phyloP scores from a whole-genome alignment of 2,797 vertebrate genomes.

The Oreortyx pictus region DNA sequence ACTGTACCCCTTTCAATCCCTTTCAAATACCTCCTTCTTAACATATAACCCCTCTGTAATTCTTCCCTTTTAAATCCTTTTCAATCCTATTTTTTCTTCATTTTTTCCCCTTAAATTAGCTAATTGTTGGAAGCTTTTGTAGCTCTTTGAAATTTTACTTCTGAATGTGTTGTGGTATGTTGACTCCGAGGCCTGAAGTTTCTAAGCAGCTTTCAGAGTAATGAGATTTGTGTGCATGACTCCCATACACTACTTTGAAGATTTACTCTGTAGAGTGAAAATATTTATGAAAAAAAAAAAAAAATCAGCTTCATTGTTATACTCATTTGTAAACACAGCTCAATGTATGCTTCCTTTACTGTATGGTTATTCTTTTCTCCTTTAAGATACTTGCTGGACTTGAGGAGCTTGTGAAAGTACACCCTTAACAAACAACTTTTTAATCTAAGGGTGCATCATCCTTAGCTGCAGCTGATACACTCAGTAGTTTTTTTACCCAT shows the following conservation, averaged over 20 bases:
- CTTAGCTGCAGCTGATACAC: neutral
- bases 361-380: neutral
- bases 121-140: constrained; percentile 57
- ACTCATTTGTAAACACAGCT: constrained; percentile 7
- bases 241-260: constrained; percentile 50
- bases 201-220: constrained; percentile 72
- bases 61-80: constrained; percentile 64
- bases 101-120: neutral
- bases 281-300: neutral
- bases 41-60: constrained; percentile 48
- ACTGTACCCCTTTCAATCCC: constrained; percentile 17
- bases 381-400: neutral
- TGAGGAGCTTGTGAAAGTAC: neutral
- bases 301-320: constrained; percentile 38
- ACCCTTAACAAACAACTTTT: neutral
- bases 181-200: constrained; percentile 68
- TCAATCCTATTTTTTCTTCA: constrained; percentile 11
- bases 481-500: neutral
- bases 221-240: constrained; percentile 71
- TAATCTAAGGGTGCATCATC: neutral
- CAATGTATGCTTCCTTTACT: neutral
- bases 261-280: constrained; percentile 42
- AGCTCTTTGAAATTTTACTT: constrained; percentile 55
- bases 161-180: constrained; percentile 47
- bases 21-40: constrained; percentile 66